These are phyloP conservation scores for Pygoscelis antarcticus DNA, from an alignment of 2,113 vertebrate genomes.

Conservation along the genomic window DNA sequence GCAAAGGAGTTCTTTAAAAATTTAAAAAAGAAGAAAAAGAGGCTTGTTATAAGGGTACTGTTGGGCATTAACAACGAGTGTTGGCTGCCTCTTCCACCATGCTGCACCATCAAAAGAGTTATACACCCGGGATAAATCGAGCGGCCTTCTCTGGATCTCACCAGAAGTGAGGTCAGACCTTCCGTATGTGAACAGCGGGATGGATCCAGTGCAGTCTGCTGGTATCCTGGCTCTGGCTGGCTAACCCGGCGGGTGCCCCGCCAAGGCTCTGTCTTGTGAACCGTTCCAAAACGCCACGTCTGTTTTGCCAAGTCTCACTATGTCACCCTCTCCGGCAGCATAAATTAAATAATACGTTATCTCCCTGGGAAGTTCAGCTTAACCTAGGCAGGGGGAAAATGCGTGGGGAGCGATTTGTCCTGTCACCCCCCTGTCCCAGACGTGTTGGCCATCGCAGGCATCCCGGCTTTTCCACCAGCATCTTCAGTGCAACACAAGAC, in stretches of 20 bases:
- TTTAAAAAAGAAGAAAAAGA: neutral
- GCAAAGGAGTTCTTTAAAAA: neutral
- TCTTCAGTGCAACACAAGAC: slow-evolving; percentile 26
- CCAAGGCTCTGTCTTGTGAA: neutral
- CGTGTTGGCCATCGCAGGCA: slow-evolving; percentile 71
- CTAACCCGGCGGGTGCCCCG: neutral
- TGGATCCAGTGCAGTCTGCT: too few species aligned
- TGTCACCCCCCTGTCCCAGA: neutral
- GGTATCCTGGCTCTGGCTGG: neutral
- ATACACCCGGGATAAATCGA: neutral
- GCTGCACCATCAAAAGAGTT: too few species aligned
- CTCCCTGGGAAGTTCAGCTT: neutral
- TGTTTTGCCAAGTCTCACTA: neutral
- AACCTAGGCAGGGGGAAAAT: neutral
- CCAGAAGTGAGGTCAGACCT: neutral
- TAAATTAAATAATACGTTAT: neutral
- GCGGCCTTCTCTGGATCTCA: neutral
- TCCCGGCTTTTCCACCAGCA: slow-evolving; percentile 66
- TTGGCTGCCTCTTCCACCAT: neutral
- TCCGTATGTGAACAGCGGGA: accelerated
- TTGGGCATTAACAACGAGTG: neutral
- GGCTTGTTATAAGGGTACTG: neutral
- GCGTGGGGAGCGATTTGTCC: neutral
- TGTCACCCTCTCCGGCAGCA: neutral
- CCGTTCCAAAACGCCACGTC: neutral